Conservation (phyloP, 1,140 invertebrate genomes). For the Drosophila willistoni region DNA sequence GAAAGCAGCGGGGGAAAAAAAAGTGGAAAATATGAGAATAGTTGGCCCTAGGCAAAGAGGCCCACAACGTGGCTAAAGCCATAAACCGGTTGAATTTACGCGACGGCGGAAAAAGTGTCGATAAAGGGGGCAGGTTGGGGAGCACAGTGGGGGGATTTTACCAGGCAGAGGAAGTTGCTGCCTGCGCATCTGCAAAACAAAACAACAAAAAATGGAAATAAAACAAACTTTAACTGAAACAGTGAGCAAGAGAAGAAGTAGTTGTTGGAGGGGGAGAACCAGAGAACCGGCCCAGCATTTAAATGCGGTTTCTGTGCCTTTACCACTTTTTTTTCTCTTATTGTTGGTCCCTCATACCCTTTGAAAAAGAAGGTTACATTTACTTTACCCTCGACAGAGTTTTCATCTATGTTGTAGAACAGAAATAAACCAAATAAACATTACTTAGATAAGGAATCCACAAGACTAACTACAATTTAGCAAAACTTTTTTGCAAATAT, state of each 20-base stretch:
- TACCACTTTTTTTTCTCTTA: constrained; percentile 29
- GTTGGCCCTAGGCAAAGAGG: constrained; percentile 64
- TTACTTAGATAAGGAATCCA: too few relatives aligned
- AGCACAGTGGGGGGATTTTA: background rate
- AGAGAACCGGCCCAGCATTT: constrained; percentile 50
- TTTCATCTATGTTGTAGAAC: background rate
- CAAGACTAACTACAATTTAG: too few relatives aligned
- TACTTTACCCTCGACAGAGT: background rate
- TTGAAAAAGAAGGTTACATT: background rate
- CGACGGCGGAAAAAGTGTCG: constrained; percentile 19
- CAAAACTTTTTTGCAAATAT: too few relatives aligned
- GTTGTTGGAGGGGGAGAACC: background rate
- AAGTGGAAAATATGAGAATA: constrained; percentile 37
- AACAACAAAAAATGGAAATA: constrained; percentile 13
- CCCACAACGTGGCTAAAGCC: constrained; percentile 55
- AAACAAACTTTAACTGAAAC: constrained; percentile 21
- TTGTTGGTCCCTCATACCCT: constrained; percentile 14
- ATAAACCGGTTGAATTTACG: constrained; percentile 64
- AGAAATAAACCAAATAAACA: too few relatives aligned
- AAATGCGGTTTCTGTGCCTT: constrained; percentile 65
- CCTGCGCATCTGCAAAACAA: constrained; percentile 64
- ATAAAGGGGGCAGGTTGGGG: background rate
- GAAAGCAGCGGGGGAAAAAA: constrained; percentile 11
- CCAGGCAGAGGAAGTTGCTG: constrained; percentile 12
- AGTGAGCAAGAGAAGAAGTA: background rate